These are phyloP conservation scores for Seriola aureovittata DNA, from an alignment of 2,113 vertebrate species.

Conservation along the genomic window DNA sequence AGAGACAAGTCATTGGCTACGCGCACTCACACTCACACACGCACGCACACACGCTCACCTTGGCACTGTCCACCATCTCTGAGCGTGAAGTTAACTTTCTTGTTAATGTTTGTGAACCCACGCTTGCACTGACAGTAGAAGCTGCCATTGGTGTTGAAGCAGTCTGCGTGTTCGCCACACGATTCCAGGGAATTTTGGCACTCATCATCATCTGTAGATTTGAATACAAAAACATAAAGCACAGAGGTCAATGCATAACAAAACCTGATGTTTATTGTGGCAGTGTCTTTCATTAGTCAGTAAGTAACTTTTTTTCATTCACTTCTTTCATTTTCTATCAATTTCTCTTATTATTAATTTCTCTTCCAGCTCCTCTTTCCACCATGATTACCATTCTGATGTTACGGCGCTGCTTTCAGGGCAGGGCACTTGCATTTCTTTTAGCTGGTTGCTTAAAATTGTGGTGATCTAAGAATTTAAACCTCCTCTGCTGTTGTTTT, in stretches of 20 bases:
- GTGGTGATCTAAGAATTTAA: constrained; percentile 9
- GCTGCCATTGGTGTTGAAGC: constrained; percentile 63
- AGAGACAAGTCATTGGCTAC: not conserved
- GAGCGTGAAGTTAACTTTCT: accelerated
- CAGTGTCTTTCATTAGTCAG: not conserved
- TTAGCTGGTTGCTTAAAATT: not conserved
- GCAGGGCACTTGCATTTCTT: not conserved
- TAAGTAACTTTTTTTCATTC: not conserved
- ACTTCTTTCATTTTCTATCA: not conserved
- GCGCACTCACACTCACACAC: not conserved
- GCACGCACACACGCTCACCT: constrained; percentile 36
- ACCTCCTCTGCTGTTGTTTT: constrained; percentile 33
- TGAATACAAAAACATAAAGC: not conserved
- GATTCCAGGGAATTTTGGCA: accelerated
- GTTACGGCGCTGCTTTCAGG: not conserved
- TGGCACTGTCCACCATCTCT: constrained; percentile 24
- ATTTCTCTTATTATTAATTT: not conserved
- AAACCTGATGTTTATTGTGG: not conserved
- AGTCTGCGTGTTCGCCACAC: not conserved
- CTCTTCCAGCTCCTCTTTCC: not conserved
- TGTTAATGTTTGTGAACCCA: not conserved
- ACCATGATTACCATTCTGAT: not conserved
- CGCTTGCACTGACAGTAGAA: constrained; percentile 48
- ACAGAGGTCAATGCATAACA: not conserved
- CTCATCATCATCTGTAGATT: constrained; percentile 52